Evolutionary conservation across 2,113 vertebrate genomes (phyloP).

Genomic region (Parotia lawesii): DNA sequence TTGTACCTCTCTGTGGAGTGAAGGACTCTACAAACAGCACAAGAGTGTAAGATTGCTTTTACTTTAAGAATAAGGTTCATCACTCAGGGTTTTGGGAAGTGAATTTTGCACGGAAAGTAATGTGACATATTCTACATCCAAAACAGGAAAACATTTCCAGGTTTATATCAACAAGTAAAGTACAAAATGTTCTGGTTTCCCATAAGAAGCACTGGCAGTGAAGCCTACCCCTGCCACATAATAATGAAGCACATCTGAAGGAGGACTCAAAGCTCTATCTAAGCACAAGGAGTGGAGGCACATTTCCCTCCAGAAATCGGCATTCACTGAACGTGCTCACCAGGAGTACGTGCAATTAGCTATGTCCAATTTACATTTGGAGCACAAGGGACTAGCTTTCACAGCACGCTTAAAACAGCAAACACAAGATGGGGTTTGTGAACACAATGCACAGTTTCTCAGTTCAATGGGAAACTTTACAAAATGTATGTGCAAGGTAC

Average conservation of each 20-base stretch:
- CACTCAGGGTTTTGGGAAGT: neutral
- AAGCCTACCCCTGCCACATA: neutral
- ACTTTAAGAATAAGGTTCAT: neutral
- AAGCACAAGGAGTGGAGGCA: neutral
- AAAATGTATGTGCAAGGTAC: constrained; percentile 9
- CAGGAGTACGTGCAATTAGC: constrained; percentile 35
- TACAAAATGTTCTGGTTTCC: neutral
- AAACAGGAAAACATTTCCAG: neutral
- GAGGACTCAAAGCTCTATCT: neutral
- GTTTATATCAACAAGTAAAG: neutral
- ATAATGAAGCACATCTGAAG: neutral
- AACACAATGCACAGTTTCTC: constrained; percentile 4
- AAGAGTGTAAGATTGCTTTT: neutral
- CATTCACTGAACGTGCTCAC: neutral
- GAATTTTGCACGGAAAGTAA: neutral
- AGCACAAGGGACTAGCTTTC: constrained; percentile 20
- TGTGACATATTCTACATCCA: neutral
- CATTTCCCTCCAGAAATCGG: constrained; percentile 12
- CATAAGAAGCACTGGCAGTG: neutral
- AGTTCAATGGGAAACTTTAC: constrained; percentile 10
- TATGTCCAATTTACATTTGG: constrained; percentile 56
- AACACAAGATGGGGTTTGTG: constrained; percentile 25
- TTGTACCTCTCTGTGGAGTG: neutral
- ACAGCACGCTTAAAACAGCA: constrained; percentile 4
- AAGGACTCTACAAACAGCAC: neutral